Evolutionary conservation across 2,113 vertebrate genomes (phyloP).

Genomic region (Leptodactylus fuscus): DNA sequence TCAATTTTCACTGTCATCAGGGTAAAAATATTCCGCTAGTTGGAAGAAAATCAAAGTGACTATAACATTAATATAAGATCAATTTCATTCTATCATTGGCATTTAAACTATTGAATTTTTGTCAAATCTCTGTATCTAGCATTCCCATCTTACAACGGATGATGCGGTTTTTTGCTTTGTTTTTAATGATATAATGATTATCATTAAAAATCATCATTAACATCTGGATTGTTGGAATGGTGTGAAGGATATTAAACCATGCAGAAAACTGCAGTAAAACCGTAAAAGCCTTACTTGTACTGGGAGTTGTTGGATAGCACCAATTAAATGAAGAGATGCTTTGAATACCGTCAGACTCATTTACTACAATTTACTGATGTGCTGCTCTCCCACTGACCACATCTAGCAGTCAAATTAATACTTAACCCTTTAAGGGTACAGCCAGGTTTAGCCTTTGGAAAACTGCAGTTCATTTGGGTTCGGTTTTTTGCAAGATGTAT

Average conservation of each 20-base stretch:
- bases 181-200: not conserved
- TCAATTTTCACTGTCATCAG: too few relatives aligned
- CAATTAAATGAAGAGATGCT: not conserved
- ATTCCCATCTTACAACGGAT: not conserved
- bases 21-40: too few relatives aligned
- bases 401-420: not conserved
- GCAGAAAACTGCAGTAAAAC: not conserved
- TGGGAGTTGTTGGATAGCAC: not conserved
- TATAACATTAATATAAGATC: too few relatives aligned
- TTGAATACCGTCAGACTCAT: not conserved
- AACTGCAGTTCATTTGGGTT: too few relatives aligned
- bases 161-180: not conserved
- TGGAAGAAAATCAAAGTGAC: too few relatives aligned
- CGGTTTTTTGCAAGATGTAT: too few relatives aligned
- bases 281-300: not conserved
- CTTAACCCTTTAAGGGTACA: not conserved
- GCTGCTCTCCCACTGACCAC: not conserved
- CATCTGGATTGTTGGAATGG: not conserved
- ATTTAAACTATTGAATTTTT: too few relatives aligned
- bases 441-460: too few relatives aligned
- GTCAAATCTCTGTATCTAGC: too few relatives aligned
- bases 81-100: too few relatives aligned
- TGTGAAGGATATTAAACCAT: not conserved
- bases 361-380: not conserved
- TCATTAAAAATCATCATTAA: not conserved